Base-by-base conservation (phyloP, 1,140 invertebrate species). In the Nebria ingens region DNA sequence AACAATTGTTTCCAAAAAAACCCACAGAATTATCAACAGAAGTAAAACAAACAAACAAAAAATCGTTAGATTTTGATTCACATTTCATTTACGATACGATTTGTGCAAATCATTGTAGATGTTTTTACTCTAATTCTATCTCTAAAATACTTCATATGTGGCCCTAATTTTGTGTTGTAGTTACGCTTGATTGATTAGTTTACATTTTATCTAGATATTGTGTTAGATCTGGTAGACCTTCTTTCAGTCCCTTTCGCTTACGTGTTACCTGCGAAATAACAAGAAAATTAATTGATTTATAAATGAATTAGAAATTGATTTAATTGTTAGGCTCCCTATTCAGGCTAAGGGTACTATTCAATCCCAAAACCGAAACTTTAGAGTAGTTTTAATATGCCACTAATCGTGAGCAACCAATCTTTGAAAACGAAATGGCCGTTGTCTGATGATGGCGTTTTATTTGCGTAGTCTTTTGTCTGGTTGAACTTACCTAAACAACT, bases 201-300 rank as follows among this genome's bases (percentile, higher is more conserved):
- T 93, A 93, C 84, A 93, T 81, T 80, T 93, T 94, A 77, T 94
- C 94, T 72, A 95, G 79, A 73, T 96, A 98, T 79, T 90, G 85
- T 66, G 82, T 73, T 67, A 97, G 77, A 69, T 95, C 91, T 65
- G 94, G 95, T 60, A 97, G 79, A 74, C 93, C 92, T 73, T 98
- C 96, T 75, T 98, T 98, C 65, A 99, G 80, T 76, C 97, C 97
- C 82, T 99, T 99, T 73, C 97, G 87, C 78, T 99, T 99, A 73
- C 97, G 89, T 58, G 92, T 98, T 53, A 95, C 93, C 82, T 87
- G 72, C 65, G 76, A 76, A 60, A 58, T 58, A 74, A 75, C 65
- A 54, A 73, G 65, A 62, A 62, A 64, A 52, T 51, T 61, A 55
- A 60, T 13, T 55, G 53, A 56, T 51, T 56, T 38, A 52, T 53